Evolutionary conservation across 2,797 vertebrate genomes (phyloP).

Genomic region (Platyrinchus mystaceus): DNA sequence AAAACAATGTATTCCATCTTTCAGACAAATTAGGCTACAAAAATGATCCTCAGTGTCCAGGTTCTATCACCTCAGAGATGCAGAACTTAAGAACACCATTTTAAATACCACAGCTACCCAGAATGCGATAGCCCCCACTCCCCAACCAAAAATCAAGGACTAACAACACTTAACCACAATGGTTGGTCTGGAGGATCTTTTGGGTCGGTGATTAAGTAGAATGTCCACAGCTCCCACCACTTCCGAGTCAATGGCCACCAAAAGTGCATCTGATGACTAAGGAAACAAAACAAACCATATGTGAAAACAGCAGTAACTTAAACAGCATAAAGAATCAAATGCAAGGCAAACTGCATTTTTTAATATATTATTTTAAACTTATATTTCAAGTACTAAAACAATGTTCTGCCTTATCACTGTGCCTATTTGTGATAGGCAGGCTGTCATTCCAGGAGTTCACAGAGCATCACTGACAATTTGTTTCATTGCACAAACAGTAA

Average conservation of each 20-base stretch:
- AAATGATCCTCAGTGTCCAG: background rate
- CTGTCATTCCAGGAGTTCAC: background rate
- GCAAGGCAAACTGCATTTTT: background rate
- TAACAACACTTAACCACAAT: constrained; percentile 87
- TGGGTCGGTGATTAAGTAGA: constrained; percentile 93
- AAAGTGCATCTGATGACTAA: constrained; percentile 90
- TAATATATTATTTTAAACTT: background rate
- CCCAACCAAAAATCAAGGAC: constrained; percentile 19
- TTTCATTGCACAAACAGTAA: background rate
- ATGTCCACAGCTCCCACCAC: constrained; percentile 98
- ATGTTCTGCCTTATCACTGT: background rate
- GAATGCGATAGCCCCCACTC: background rate
- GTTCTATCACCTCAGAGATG: background rate
- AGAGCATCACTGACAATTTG: background rate
- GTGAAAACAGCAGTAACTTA: background rate
- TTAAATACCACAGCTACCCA: background rate
- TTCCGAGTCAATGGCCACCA: constrained; percentile 97
- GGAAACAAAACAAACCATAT: constrained; percentile 48
- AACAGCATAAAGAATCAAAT: background rate
- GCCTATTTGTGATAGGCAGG: background rate
- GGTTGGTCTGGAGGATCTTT: constrained; percentile 92
- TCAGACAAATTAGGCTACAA: background rate
- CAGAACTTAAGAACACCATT: background rate
- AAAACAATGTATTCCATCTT: background rate
- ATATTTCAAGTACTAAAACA: background rate